phyloP scores from a whole-genome alignment of 2,888 invertebrate species.

The Tachina lurida region DNA sequence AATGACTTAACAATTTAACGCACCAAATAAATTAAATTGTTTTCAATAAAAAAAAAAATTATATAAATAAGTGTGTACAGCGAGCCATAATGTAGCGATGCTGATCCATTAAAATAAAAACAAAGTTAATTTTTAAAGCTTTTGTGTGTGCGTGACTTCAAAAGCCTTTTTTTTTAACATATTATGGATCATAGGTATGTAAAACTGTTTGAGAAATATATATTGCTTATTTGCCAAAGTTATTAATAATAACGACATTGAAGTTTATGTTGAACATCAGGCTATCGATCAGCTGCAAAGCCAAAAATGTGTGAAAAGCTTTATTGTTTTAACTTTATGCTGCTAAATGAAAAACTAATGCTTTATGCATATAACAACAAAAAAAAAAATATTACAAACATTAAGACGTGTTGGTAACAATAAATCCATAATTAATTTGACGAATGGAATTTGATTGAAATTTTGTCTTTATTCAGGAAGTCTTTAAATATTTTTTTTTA shows the following conservation, averaged over 20 bases:
- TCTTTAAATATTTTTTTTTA: constrained; percentile 19
- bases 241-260: too few relatives aligned
- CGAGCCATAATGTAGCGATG: not conserved
- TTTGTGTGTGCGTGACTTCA: constrained; percentile 8
- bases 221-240: too few relatives aligned
- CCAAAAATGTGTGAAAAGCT: too few relatives aligned
- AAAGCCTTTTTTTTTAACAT: not conserved
- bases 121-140: not conserved
- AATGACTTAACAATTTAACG: constrained; percentile 50
- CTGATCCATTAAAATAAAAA: constrained; percentile 11
- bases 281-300: too few relatives aligned
- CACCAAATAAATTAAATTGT: constrained; percentile 17
- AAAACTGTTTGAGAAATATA: too few relatives aligned
- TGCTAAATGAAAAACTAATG: not conserved
- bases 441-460: constrained; percentile 9
- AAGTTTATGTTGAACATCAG: too few relatives aligned
- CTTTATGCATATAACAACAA: not conserved
- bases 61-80: not conserved
- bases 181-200: too few relatives aligned
- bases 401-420: constrained; percentile 2
- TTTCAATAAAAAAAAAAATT: not conserved
- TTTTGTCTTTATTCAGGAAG: constrained; percentile 48
- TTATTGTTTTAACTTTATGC: not conserved
- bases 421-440: constrained; percentile 15
- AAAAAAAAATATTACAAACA: not conserved